Evolutionary conservation across 2,797 vertebrate species (phyloP), one percentile per base, ranked within the genome.

Genomic region (Neosilurus hyrtlii): DNA sequence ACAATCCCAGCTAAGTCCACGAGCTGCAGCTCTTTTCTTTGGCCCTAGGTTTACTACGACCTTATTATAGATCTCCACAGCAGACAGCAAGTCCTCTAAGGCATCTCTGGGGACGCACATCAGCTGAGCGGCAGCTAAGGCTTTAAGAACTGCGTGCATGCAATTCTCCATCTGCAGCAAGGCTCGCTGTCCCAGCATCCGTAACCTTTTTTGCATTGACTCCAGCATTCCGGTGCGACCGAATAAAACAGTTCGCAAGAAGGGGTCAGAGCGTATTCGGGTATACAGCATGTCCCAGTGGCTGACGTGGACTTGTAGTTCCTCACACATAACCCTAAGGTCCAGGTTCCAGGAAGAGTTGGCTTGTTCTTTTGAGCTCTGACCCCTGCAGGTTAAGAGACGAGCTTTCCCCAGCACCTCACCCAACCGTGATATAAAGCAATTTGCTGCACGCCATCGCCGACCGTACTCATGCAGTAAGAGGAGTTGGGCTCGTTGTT

Each of bases 231-330:
- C 62, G 4, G 66, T 78, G 9, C 85, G 87, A 70, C 30, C 85
- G 71, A 84, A 80, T 2, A 92, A 35, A 57, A 86, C 85, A 0
- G 22, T 30, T 70, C 88, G 90, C 74, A 93, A 88, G 51, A 81
- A 89, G 9, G 18, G 43, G 61, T 94, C 91, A 0, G 91, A 90
- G 24, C 88, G 86, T n/a, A 89, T 88, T 86, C 88, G 90, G 68
- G 89, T 86, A 56, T 88, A 86, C 14, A 95, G 88, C 49, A 86
- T 84, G 12, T 91, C 88, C 93, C 93, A 94, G 86, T 95, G 94
- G 86, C 80, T 89, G 10, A 93, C 77, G 81, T 95, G 93, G 74
- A 91, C 81, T 54, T 90, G 89, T 18, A 94, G 86, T 67, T 95
- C 94, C 74, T 92, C 90, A 77, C 90, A 90, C 72, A 94, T 79